Conservation (phyloP, 2,113 vertebrate genomes). For the Poeciliopsis occidentalis region DNA sequence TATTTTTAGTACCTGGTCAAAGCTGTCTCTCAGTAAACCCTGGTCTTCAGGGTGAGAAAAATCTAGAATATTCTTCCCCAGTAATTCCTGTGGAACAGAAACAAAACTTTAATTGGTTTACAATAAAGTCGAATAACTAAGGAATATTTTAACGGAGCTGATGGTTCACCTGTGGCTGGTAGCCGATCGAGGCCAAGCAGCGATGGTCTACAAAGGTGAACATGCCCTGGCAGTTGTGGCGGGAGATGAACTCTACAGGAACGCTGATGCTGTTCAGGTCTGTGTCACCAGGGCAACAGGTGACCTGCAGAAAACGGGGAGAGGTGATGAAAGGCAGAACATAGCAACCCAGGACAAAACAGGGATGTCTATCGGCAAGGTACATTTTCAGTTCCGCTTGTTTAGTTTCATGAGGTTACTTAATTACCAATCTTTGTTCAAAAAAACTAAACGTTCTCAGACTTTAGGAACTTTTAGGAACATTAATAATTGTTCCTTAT, state of each 20-base stretch:
- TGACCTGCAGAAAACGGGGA: conserved; percentile 80
- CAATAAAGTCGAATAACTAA: neutral
- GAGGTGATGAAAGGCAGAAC: neutral
- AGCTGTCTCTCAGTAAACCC: conserved; percentile 92
- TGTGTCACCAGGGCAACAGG: conserved; percentile 89
- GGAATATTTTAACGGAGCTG: neutral
- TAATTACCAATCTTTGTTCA: neutral
- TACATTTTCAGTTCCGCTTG: neutral
- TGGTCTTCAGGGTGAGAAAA: conserved; percentile 95
- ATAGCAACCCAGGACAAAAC: neutral
- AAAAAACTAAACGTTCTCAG: neutral
- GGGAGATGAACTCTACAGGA: conserved; percentile 95
- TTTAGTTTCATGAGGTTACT: neutral
- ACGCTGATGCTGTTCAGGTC: conserved; percentile 87
- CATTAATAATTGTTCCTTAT: neutral
- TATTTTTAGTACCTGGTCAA: conserved; percentile 84
- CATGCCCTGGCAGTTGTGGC: conserved; percentile 89
- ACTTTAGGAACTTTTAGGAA: neutral
- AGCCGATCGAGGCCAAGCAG: conserved; percentile 89
- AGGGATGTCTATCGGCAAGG: neutral
- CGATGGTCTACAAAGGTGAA: conserved; percentile 98
- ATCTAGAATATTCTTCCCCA: conserved; percentile 95
- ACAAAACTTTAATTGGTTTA: neutral
- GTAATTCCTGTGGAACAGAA: conserved; percentile 83
- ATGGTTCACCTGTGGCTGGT: conserved; percentile 90